Conservation (phyloP, 1,140 invertebrate species). For the Drosophila micromelanica region DNA sequence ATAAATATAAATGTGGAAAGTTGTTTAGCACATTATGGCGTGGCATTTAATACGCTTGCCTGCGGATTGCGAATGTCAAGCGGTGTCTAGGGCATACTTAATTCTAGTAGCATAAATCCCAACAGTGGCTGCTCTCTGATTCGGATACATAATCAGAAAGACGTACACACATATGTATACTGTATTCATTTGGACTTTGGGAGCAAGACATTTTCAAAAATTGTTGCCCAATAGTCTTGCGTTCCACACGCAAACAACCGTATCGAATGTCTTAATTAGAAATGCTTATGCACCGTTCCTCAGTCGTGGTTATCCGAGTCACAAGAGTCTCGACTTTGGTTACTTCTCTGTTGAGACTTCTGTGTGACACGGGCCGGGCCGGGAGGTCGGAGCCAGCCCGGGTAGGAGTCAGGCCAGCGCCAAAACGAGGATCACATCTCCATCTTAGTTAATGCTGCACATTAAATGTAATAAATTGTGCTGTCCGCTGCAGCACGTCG, state of each 20-base stretch:
- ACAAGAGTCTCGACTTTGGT: conserved; percentile 11
- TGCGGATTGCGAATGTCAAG: conserved; percentile 50
- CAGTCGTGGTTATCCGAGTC: conserved; percentile 4
- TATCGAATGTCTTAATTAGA: conserved; percentile 84
- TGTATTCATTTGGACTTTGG: neutral
- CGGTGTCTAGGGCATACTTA: conserved; percentile 51
- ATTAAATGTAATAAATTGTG: conserved; percentile 79
- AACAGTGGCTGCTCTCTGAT: neutral
- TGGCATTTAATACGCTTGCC: conserved; percentile 8
- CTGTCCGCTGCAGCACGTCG: conserved; percentile 60
- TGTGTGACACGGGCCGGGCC: conserved; percentile 10
- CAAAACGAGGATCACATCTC: conserved; percentile 72
- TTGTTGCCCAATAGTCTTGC: conserved; percentile 70
- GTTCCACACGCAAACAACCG: conserved; percentile 75
- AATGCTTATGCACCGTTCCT: conserved; percentile 48
- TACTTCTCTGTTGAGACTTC: conserved; percentile 50
- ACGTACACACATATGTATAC: neutral
- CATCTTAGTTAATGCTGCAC: conserved; percentile 74
- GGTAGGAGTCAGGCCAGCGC: conserved; percentile 25
- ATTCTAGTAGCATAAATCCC: conserved; percentile 13
- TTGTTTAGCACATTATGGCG: conserved; percentile 15
- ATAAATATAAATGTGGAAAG: conserved; percentile 27
- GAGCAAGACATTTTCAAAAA: conserved; percentile 17
- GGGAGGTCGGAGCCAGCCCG: conserved; percentile 26
- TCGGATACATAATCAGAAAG: neutral